A percentile compares a stretch with the other conserved stretches of the same genome.
Conservation (phyloP, 1,140 invertebrate genomes). For the Diprion similis region DNA sequence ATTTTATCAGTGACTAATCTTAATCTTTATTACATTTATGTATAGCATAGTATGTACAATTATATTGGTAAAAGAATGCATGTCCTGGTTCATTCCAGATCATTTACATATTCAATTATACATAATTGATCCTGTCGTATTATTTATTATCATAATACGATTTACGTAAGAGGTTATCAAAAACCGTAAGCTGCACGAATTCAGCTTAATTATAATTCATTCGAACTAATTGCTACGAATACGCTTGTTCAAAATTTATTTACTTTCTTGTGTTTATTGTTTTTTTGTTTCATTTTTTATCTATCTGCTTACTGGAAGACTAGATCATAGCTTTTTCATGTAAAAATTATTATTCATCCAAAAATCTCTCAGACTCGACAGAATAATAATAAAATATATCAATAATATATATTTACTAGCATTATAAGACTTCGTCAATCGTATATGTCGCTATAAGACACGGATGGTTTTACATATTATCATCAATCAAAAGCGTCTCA, state of each 20-base stretch:
- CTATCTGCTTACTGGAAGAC: constrained; percentile 42
- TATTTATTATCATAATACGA: neutral
- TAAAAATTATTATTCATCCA: constrained; percentile 27
- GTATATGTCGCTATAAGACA: no score
- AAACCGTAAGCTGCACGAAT: neutral
- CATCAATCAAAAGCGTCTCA: constrained; percentile 17
- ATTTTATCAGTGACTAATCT: no score
- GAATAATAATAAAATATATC: constrained; percentile 31
- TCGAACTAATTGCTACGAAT: neutral
- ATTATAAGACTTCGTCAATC: constrained; percentile 18
- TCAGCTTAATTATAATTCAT: no score
- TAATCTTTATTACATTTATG: neutral
- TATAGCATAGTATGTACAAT: constrained; percentile 2
- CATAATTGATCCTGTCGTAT: neutral
- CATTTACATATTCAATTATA: constrained; percentile 10
- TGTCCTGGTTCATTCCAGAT: constrained; percentile 26
- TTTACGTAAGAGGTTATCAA: neutral
- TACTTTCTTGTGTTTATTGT: constrained; percentile 7
- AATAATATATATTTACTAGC: constrained; percentile 29
- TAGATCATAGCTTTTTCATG: constrained; percentile 38
- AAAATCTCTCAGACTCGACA: constrained; percentile 40
- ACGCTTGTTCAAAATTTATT: constrained; percentile 12
- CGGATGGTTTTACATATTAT: no score
- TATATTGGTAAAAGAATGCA: neutral
- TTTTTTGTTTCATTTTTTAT: constrained; percentile 20